Percentiles rank a stretch among this genome's conserved stretches.
Evolutionary conservation across 2,797 vertebrate species (phyloP).

Genomic region (Pangasius larnaudii): DNA sequence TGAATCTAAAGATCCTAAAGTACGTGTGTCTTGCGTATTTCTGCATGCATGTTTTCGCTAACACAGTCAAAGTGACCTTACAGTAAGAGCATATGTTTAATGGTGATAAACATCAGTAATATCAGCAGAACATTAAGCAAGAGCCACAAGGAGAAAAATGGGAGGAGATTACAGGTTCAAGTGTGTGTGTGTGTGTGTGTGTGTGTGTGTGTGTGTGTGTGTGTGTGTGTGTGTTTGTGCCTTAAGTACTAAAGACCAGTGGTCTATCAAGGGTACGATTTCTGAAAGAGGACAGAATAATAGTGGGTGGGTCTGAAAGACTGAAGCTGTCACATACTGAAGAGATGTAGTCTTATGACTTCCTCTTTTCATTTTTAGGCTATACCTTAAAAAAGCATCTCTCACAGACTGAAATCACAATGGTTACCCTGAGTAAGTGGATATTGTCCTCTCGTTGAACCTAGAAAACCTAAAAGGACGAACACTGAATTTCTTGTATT

Average conservation of each 20-base stretch:
- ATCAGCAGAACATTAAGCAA: slow-evolving; percentile 31
- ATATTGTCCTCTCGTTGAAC: not conserved
- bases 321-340: not conserved
- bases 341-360: not conserved
- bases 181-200: slow-evolving; percentile 15
- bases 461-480: no score
- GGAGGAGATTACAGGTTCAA: slow-evolving; percentile 13
- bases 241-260: not conserved
- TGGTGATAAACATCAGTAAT: slow-evolving; percentile 41
- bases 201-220: slow-evolving; percentile 10
- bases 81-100: slow-evolving; percentile 21
- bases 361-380: not conserved
- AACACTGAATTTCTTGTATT: not conserved
- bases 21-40: not conserved
- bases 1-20: not conserved
- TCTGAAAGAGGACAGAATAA: slow-evolving; percentile 11
- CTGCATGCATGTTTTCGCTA: not conserved
- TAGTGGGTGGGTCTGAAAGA: not conserved
- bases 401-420: not conserved
- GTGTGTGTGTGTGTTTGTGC: slow-evolving; percentile 14
- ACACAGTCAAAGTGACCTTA: slow-evolving; percentile 41
- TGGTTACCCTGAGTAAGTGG: not conserved
- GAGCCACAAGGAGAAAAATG: slow-evolving; percentile 42
- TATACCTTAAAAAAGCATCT: not conserved
- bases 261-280: not conserved